Percentiles rank a stretch among this genome's conserved stretches.
Evolutionary conservation across 2,888 invertebrate genomes (phyloP).

Genomic region (Athalia cordata): DNA sequence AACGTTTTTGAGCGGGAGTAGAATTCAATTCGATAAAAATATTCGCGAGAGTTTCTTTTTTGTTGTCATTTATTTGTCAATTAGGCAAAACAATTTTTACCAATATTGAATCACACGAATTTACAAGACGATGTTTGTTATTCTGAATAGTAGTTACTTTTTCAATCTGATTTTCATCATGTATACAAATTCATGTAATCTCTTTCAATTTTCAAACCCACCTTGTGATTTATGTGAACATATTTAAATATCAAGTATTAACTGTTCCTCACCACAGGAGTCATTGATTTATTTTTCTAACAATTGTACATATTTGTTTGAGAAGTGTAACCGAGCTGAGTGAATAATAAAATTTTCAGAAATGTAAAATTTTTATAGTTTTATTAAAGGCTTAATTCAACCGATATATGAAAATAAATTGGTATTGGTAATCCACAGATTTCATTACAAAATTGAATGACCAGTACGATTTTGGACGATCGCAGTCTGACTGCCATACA

Average conservation of each 20-base stretch:
- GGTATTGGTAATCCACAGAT: constrained; percentile 39
- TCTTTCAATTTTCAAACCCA: too few species aligned
- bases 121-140: too few species aligned
- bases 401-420: constrained; percentile 17
- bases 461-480: constrained; percentile 32
- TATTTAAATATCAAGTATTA: background rate
- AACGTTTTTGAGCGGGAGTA: background rate
- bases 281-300: background rate
- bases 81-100: too few species aligned
- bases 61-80: too few species aligned
- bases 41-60: too few species aligned
- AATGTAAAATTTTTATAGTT: background rate
- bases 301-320: background rate
- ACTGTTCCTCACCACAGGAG: background rate
- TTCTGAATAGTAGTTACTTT: too few species aligned
- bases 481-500: constrained; percentile 31
- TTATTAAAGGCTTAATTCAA: background rate
- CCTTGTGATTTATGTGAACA: background rate
- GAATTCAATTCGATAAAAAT: background rate
- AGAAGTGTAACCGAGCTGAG: background rate
- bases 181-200: too few species aligned
- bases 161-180: too few species aligned
- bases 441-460: constrained; percentile 34
- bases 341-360: constrained; percentile 12
- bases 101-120: too few species aligned